A percentile compares a stretch with the other conserved stretches of the same genome.
These are phyloP conservation scores for Nasalis larvatus DNA, from an alignment of 2,113 vertebrate genomes.

Conservation along the genomic window DNA sequence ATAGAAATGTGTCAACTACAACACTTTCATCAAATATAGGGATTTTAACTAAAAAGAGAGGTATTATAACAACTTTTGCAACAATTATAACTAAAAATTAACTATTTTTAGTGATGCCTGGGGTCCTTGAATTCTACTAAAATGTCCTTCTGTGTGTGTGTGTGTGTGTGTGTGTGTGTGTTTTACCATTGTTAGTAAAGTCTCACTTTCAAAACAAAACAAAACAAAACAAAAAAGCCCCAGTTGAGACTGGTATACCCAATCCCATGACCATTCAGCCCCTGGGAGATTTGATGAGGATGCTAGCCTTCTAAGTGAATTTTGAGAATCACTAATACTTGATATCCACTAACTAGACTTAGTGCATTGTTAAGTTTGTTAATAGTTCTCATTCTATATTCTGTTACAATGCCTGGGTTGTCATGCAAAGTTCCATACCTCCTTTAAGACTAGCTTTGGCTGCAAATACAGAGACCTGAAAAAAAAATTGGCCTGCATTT, in stretches of 20 bases:
- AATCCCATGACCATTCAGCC: not conserved
- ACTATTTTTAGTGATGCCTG: not conserved
- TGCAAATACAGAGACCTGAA: not conserved
- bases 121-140: not conserved
- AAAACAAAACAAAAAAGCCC: not conserved
- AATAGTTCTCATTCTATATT: not conserved
- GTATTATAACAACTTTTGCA: not conserved
- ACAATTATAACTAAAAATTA: constrained; percentile 6
- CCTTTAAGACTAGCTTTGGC: not conserved
- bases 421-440: not conserved
- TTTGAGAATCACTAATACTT: not conserved
- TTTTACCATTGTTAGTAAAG: not conserved
- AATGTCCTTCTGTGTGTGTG: not conserved
- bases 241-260: not conserved
- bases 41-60: not conserved
- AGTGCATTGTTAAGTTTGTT: not conserved
- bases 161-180: not conserved
- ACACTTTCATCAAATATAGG: not conserved
- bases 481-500: not conserved
- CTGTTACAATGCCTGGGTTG: not conserved
- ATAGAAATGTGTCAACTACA: not conserved
- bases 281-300: not conserved
- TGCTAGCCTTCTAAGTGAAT: not conserved
- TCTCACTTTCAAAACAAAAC: not conserved
- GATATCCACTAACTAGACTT: not conserved